phyloP scores from a whole-genome alignment of 2,113 vertebrate genomes.

The Ailuropoda melanoleuca region DNA sequence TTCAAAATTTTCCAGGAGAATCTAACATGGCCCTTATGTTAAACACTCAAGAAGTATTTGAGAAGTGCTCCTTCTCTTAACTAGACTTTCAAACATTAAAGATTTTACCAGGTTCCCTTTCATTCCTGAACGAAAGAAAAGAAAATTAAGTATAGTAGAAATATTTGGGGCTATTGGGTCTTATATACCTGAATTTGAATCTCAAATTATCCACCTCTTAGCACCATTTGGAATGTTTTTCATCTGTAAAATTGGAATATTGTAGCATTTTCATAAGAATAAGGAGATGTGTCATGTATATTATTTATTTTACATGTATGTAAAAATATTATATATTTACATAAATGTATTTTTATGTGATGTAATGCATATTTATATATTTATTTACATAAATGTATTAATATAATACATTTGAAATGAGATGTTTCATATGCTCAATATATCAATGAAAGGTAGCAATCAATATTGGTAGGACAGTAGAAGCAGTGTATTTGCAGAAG shows the following conservation, averaged over 20 bases:
- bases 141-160: not conserved
- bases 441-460: not conserved
- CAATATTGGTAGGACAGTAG: not conserved
- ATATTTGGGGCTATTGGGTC: not conserved
- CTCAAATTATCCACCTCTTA: not conserved
- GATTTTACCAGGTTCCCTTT: not conserved
- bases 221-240: not conserved
- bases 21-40: not conserved
- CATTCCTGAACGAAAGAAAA: not conserved
- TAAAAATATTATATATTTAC: not conserved
- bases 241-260: not conserved
- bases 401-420: not conserved
- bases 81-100: not conserved
- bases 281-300: not conserved
- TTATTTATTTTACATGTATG: not conserved
- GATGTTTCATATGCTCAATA: not conserved
- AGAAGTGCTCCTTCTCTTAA: not conserved
- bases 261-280: not conserved
- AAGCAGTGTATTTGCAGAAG: not conserved
- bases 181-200: not conserved
- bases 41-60: not conserved
- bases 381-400: not conserved
- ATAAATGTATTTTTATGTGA: not conserved
- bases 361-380: not conserved
- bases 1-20: not conserved